A percentile compares a stretch with the other conserved stretches of the same genome.
These are phyloP conservation scores for Cylas formicarius DNA, from an alignment of 1,140 invertebrate species.

Conservation along the genomic window DNA sequence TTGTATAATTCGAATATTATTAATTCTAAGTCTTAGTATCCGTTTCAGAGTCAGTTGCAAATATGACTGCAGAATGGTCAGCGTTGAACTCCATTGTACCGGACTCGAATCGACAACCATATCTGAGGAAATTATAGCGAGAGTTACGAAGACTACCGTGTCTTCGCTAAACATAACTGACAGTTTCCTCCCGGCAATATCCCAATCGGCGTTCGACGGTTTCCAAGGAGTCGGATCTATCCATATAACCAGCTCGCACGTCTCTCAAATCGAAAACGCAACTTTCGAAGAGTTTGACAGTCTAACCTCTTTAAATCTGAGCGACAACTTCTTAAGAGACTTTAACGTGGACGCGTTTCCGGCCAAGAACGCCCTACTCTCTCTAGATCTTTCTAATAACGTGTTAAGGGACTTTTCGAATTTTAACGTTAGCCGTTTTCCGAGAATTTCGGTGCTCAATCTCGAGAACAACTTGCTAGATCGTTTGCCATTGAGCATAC, in stretches of 20 bases:
- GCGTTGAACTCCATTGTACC: constrained; percentile 7
- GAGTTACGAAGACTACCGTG: constrained; percentile 10
- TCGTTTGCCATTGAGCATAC: constrained; percentile 12
- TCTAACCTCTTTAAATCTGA: constrained; percentile 14
- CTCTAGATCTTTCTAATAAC: constrained; percentile 18
- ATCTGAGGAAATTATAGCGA: constrained; percentile 1
- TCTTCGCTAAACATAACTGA: constrained; percentile 2
- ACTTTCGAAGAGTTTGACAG: constrained; percentile 7
- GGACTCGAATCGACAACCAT: not conserved
- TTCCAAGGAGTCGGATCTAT: constrained; percentile 12
- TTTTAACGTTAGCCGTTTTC: constrained; percentile 17
- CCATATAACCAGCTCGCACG: constrained; percentile 5
- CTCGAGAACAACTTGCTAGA: constrained; percentile 15
- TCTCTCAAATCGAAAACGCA: constrained; percentile 8
- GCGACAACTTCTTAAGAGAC: constrained; percentile 16
- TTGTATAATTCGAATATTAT: too few relatives aligned
- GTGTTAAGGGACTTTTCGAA: constrained; percentile 10
- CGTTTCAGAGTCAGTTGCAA: not conserved
- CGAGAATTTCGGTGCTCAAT: constrained; percentile 14
- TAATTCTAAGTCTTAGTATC: too few relatives aligned
- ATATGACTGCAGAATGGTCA: constrained; percentile 7
- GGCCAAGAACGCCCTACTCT: constrained; percentile 7
- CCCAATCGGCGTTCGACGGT: constrained; percentile 2
- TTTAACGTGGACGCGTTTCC: constrained; percentile 9
- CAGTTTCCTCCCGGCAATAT: constrained; percentile 3